Conservation (phyloP, 2,888 invertebrate species). For the Phragmatobia fuliginosa region DNA sequence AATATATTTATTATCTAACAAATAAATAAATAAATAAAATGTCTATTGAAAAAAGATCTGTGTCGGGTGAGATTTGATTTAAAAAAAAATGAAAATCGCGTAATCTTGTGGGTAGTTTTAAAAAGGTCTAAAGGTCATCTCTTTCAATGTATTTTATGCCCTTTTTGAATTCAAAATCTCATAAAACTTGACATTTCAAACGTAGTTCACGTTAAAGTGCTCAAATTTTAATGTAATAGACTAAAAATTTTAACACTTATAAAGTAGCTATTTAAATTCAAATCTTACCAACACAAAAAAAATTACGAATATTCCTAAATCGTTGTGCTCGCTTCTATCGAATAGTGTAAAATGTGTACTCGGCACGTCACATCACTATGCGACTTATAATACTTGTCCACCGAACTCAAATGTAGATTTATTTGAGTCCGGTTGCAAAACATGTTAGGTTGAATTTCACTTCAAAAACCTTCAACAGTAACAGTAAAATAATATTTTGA, state of each 20-base stretch:
- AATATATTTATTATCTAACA: constrained; percentile 29
- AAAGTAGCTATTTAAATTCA: constrained; percentile 11
- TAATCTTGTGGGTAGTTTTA: not conserved
- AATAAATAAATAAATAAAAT: constrained; percentile 14
- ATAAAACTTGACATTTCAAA: not conserved
- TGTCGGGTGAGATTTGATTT: constrained; percentile 33
- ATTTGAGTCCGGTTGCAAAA: not conserved
- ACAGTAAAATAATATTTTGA: not conserved
- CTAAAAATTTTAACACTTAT: not conserved
- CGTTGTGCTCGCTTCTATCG: constrained; percentile 72
- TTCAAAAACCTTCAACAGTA: not conserved
- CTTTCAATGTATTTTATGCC: not conserved
- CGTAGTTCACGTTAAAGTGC: not conserved
- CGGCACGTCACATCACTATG: constrained; percentile 14
- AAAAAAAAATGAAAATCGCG: constrained; percentile 2
- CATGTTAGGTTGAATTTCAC: not conserved
- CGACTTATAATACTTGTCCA: not conserved
- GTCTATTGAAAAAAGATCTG: constrained; percentile 37
- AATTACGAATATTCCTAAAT: constrained; percentile 70
- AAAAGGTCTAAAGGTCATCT: not conserved
- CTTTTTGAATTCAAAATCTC: not conserved
- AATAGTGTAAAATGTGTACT: constrained; percentile 51
- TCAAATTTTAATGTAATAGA: constrained; percentile 12
- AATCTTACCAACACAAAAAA: constrained; percentile 33
- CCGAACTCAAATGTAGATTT: not conserved